These are phyloP conservation scores for Brachionus angularis DNA, from an alignment of 1,140 invertebrate genomes.

Conservation along the genomic window DNA sequence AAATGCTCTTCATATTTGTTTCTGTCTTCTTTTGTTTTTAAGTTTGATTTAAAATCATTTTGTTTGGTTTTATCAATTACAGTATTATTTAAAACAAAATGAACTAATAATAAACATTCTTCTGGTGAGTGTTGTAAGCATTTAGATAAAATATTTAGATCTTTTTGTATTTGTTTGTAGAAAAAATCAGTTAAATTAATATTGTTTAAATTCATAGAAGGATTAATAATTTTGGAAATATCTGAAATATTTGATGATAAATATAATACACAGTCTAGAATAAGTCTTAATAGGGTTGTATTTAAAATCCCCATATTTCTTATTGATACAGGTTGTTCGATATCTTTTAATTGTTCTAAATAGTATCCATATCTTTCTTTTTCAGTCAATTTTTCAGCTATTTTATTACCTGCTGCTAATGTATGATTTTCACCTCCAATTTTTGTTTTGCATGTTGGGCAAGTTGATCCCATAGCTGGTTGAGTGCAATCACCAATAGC, in stretches of 20 bases:
- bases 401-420: conserved; percentile 44
- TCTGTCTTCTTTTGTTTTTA: background rate
- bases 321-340: background rate
- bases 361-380: background rate
- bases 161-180: background rate
- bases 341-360: background rate
- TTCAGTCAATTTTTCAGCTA: background rate
- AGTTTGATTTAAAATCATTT: background rate
- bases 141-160: background rate
- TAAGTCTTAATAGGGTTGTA: conserved; percentile 1
- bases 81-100: background rate
- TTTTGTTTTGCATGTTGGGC: conserved; percentile 47
- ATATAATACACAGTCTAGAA: conserved; percentile 2
- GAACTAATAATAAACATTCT: background rate
- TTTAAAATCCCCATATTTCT: conserved; percentile 25
- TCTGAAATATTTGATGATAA: too few species aligned
- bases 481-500: conserved; percentile 51
- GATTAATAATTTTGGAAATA: too few species aligned
- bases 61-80: background rate
- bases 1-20: background rate
- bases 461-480: conserved; percentile 45
- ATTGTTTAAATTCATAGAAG: too few species aligned
- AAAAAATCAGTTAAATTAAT: conserved; percentile 5
- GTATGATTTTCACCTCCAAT: conserved; percentile 48
- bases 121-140: conserved; percentile 24